Base-by-base conservation (phyloP, 92 coral and sea anemone species). In the Heliopora coerulea region DNA sequence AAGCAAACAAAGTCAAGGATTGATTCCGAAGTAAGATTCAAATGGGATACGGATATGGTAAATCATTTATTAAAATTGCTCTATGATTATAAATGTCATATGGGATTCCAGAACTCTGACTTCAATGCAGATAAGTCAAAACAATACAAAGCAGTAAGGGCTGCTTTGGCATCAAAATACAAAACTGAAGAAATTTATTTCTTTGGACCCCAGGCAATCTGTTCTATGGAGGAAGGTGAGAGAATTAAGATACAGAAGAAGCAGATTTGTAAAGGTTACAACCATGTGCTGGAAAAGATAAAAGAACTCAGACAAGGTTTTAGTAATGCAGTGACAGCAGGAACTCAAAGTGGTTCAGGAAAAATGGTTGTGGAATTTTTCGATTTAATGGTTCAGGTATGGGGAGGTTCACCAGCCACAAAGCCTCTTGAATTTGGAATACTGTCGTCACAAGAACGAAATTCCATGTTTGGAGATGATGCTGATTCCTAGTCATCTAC, bases 121-220 rank as follows among this genome's bases (percentile, higher is more conserved):
- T 54, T 54, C 19, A 54, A 54, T 27, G 60, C 60, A 12, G 60
- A 54, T 24, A 54, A 54, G 29, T 12, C 17, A 12, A 54, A 54
- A 54, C 60, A 54, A 54, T 54, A 54, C 60, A 24, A 54, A 54
- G 60, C 60, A 19, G 60, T 54, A 19, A 12, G 60, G 23, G 29
- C 10, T 12, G 1, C 4, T 54, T 19, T 54, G 60, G 60, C 60
- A 12, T 21, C 24, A 12, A 54, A 19, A 19, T 54, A 54, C 19
- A n/a, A n/a, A n/a, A 12, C 24, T 12, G 60, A 54, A 19, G 60
- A 54, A 1, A 17, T 19, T 12, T 12, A 0, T 0, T 19, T 2
- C 19, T 54, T 54, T 54, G 60, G 60, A 12, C 29, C 60, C 13
- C 11, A 19, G 24, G 23, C 13, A 1, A 27, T 54, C 24, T 0